Evolutionary conservation across 2,888 invertebrate species (phyloP).

Genomic region (Camptogramma bilineatum): DNA sequence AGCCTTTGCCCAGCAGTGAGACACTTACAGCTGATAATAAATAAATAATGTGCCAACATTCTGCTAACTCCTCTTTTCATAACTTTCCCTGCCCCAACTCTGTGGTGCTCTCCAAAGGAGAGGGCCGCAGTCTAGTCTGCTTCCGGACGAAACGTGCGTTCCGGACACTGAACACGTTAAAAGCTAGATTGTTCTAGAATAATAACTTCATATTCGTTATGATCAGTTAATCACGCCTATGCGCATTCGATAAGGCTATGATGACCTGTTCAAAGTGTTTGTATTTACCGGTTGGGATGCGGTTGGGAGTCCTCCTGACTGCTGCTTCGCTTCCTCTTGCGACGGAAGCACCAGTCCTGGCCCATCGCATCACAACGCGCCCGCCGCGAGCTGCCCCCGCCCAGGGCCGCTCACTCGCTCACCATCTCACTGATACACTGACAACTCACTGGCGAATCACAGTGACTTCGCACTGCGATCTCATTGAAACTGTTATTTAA

Average conservation of each 20-base stretch:
- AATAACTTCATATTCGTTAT: too few relatives aligned
- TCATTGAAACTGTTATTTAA: constrained; percentile 28
- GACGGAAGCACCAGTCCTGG: constrained; percentile 90
- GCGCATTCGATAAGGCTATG: neutral
- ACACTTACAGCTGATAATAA: too few relatives aligned
- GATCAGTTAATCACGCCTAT: too few relatives aligned
- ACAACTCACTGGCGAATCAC: constrained; percentile 24
- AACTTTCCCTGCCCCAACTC: too few relatives aligned
- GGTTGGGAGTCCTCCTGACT: constrained; percentile 86
- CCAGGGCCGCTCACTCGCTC: constrained; percentile 76
- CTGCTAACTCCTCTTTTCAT: too few relatives aligned
- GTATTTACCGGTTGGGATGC: constrained; percentile 84
- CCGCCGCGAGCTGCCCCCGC: constrained; percentile 83
- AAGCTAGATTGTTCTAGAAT: neutral
- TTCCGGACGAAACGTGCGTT: too few relatives aligned
- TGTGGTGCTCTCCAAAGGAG: too few relatives aligned
- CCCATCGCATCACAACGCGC: constrained; percentile 88
- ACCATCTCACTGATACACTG: constrained; percentile 47
- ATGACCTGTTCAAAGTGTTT: neutral
- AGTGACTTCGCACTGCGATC: constrained; percentile 26
- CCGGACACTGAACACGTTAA: neutral
- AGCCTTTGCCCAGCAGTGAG: too few relatives aligned
- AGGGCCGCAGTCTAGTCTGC: too few relatives aligned
- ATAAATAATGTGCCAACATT: too few relatives aligned
- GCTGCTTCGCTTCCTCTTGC: constrained; percentile 89